These are phyloP conservation scores for Callospermophilus lateralis DNA, from an alignment of 2,113 vertebrate species.

Conservation along the genomic window DNA sequence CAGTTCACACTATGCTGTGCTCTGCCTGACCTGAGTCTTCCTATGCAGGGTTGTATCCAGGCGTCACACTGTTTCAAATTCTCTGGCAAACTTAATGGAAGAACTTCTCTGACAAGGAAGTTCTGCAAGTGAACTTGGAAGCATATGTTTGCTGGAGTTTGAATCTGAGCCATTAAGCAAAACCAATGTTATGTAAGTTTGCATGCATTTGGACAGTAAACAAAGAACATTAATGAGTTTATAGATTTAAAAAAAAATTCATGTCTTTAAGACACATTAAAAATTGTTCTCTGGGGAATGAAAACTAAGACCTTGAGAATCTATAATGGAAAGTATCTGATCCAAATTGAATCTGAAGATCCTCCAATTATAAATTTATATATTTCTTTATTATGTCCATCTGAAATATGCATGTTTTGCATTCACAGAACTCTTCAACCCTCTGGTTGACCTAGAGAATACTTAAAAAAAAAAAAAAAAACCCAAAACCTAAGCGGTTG, in stretches of 20 bases:
- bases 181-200: conserved; percentile 47
- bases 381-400: not conserved
- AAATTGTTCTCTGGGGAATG: conserved; percentile 1
- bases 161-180: conserved; percentile 61
- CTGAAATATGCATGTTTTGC: not conserved
- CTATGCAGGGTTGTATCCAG: not conserved
- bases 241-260: conserved; percentile 40
- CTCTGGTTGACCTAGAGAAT: conserved; percentile 52
- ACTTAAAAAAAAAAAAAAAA: not conserved
- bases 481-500: not conserved
- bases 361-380: conserved; percentile 12
- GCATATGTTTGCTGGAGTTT: conserved; percentile 47
- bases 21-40: not conserved
- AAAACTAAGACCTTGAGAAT: conserved; percentile 55
- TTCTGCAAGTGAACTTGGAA: conserved; percentile 71
- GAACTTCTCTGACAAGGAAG: conserved; percentile 70
- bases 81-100: conserved; percentile 65
- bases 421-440: not conserved
- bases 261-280: conserved; percentile 62
- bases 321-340: conserved; percentile 44
- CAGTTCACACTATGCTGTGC: not conserved
- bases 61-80: not conserved
- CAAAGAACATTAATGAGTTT: conserved; percentile 62
- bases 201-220: conserved; percentile 60
- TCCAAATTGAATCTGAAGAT: not conserved